Evolutionary conservation across 2,888 invertebrate species (phyloP).

Genomic region (Salpingus planirostris): DNA sequence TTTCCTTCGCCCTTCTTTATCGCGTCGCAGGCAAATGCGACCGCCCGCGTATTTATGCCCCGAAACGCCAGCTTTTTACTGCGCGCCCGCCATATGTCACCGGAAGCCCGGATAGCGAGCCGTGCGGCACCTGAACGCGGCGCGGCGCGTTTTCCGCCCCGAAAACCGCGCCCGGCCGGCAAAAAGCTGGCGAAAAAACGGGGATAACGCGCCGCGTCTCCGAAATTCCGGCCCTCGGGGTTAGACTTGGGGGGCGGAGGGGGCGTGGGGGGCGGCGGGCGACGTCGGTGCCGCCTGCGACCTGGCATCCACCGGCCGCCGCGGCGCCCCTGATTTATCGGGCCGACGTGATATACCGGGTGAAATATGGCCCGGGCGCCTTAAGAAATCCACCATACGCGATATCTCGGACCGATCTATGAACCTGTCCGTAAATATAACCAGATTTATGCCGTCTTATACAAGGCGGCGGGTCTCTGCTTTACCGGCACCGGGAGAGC

Average conservation of each 20-base stretch:
- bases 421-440: constrained; percentile 39
- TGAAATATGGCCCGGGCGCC: constrained; percentile 38
- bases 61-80: constrained; percentile 26
- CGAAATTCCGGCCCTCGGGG: no score
- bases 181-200: constrained; percentile 33
- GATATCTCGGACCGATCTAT: constrained; percentile 40
- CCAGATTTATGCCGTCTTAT: constrained; percentile 36
- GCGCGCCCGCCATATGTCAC: constrained; percentile 36
- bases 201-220: no score
- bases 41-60: constrained; percentile 30
- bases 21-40: constrained; percentile 25
- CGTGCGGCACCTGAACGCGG: not conserved
- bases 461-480: no score
- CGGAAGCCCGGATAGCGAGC: constrained; percentile 24
- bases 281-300: constrained; percentile 31
- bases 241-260: constrained; percentile 2
- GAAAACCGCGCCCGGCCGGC: constrained; percentile 8
- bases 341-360: constrained; percentile 39
- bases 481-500: no score
- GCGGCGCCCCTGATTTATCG: constrained; percentile 38
- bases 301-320: constrained; percentile 27
- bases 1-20: constrained; percentile 21
- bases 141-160: not conserved
- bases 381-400: constrained; percentile 36
- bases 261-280: no score